A percentile compares a stretch with the other conserved stretches of the same genome.
Evolutionary conservation across 2,888 invertebrate species (phyloP).

Genomic region (Lasioglossum morio): DNA sequence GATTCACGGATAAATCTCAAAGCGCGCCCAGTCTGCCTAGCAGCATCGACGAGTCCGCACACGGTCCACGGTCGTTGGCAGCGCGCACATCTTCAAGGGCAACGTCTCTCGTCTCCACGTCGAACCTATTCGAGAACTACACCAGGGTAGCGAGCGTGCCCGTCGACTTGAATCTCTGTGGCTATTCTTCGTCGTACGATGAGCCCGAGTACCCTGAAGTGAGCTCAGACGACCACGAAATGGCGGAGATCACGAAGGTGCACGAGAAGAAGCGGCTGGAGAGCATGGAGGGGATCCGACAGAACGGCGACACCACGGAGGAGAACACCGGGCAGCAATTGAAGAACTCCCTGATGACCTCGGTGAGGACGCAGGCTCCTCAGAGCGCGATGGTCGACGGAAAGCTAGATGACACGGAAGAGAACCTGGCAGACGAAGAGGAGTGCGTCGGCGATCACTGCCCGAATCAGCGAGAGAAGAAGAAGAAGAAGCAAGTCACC

Average conservation of each 20-base stretch:
- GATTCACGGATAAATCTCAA: conserved; percentile 83
- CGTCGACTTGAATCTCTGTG: conserved; percentile 88
- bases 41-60: conserved; percentile 76
- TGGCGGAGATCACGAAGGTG: conserved; percentile 53
- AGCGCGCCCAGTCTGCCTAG: conserved; percentile 83
- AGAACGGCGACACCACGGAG: conserved; percentile 28
- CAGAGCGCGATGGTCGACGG: conserved; percentile 55
- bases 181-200: conserved; percentile 67
- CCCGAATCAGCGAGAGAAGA: conserved; percentile 66
- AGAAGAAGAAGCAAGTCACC: conserved; percentile 61
- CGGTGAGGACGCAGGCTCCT: conserved; percentile 78
- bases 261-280: conserved; percentile 45
- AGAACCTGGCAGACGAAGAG: conserved; percentile 42
- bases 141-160: conserved; percentile 87
- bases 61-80: conserved; percentile 51
- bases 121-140: conserved; percentile 80
- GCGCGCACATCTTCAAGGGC: conserved; percentile 60
- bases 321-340: conserved; percentile 37
- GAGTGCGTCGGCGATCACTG: conserved; percentile 47
- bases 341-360: conserved; percentile 42
- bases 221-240: conserved; percentile 62
- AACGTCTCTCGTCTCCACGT: conserved; percentile 69
- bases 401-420: conserved; percentile 14
- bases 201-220: conserved; percentile 48
- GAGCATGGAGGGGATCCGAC: conserved; percentile 31